Evolutionary conservation across 1,140 invertebrate genomes (phyloP).

Genomic region (Diorhabda elongata): DNA sequence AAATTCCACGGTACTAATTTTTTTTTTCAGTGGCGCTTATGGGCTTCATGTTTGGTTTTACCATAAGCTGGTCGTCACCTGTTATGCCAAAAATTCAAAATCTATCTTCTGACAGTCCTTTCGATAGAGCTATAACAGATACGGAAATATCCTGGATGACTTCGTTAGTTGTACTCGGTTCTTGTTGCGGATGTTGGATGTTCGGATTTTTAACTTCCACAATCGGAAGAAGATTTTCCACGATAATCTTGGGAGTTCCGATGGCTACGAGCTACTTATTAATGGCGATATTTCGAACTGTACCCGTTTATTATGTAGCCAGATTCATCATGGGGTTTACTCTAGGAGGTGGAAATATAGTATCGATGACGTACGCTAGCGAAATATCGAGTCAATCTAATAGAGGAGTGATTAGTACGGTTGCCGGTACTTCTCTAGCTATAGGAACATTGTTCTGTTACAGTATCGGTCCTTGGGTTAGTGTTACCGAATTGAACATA

Average conservation of each 20-base stretch:
- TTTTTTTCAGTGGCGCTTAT: neutral
- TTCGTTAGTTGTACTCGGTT: conserved; percentile 67
- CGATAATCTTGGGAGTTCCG: conserved; percentile 45
- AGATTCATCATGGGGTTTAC: conserved; percentile 48
- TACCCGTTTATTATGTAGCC: conserved; percentile 49
- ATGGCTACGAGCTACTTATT: conserved; percentile 14
- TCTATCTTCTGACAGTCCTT: neutral
- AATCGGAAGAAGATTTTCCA: conserved; percentile 47
- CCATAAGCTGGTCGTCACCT: conserved; percentile 1
- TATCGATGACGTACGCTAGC: conserved; percentile 51
- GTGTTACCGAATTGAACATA: conserved; percentile 54
- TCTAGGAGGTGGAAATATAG: conserved; percentile 49
- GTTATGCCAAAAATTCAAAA: conserved; percentile 3
- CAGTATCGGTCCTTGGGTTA: conserved; percentile 55
- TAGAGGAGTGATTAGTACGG: conserved; percentile 28
- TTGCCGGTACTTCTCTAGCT: conserved; percentile 31
- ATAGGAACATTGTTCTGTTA: conserved; percentile 49
- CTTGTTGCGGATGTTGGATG: conserved; percentile 48
- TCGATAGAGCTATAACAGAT: neutral
- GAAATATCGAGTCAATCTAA: conserved; percentile 48
- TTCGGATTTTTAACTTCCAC: conserved; percentile 44
- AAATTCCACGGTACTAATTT: neutral
- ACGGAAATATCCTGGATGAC: conserved; percentile 33
- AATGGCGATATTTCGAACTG: conserved; percentile 58
- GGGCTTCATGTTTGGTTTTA: neutral